phyloP scores from a whole-genome alignment of 2,113 vertebrate species.

The Nycticebus coucang region DNA sequence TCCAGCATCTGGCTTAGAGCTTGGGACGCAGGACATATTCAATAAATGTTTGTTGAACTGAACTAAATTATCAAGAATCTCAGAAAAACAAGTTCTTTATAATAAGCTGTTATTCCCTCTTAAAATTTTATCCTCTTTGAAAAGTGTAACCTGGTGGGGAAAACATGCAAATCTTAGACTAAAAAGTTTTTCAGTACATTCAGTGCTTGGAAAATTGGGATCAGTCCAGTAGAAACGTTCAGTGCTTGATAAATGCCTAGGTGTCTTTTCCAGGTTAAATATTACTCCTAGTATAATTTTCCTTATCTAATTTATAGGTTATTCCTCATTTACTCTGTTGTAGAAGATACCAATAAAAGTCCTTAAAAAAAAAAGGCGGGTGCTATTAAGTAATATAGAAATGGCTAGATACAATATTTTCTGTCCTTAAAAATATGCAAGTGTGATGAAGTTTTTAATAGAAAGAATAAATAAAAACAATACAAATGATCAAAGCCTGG shows the following conservation, averaged over 20 bases:
- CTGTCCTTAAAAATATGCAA: neutral
- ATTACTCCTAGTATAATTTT: neutral
- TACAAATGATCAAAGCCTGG: neutral
- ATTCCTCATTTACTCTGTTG: neutral
- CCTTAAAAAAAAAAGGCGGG: neutral
- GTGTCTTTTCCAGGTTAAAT: neutral
- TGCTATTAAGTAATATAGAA: neutral
- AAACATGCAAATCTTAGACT: neutral
- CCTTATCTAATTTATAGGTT: neutral
- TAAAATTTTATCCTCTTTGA: conserved; percentile 42
- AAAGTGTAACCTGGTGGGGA: conserved; percentile 19
- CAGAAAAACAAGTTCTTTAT: conserved; percentile 11
- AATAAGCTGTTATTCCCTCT: neutral
- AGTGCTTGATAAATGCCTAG: neutral
- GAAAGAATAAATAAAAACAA: conserved; percentile 13
- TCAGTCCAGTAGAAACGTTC: neutral
- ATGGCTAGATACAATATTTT: neutral
- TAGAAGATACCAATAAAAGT: conserved; percentile 14
- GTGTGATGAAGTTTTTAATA: neutral
- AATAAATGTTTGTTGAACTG: neutral
- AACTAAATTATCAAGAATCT: conserved; percentile 5
- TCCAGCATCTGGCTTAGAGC: neutral
- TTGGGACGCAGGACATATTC: neutral
- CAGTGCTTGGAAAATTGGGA: conserved; percentile 2
- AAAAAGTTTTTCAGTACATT: neutral